Evolutionary conservation across 2,888 invertebrate genomes (phyloP), one percentile per base, ranked within the genome.

Genomic region (Drosophila vallismaia): DNA sequence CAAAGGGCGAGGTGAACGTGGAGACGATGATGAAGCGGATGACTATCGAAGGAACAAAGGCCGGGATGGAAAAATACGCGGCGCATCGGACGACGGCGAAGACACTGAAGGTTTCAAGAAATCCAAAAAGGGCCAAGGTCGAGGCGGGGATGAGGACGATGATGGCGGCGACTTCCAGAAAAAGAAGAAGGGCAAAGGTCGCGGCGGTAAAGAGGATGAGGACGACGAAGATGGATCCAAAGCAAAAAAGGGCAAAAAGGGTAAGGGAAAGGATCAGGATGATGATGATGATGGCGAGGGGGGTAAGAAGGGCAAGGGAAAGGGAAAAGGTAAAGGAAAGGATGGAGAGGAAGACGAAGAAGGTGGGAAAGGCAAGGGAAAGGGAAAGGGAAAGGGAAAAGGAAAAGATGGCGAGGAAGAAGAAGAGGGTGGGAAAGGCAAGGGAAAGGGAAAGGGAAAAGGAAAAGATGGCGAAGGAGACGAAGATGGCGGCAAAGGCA

Each of bases 1-100:
- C 28, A 44, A 58, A 42, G 42, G 50, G 53, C 38, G 40, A 48
- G 24, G 46, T 14, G 26, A 19, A 19, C 19, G 29, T 28, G 19
- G 46, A 42, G 33, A 45, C 28, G 50, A 42, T 8, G 44, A 33
- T 7, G 26, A 50, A 10, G 44, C 44, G 24, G 44, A 44, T 44
- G 44, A 9, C 10, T 44, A 24, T 4, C 24, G 44, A 24, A 24
- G 24, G 5, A 24, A 24, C 10, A 44, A 24, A 5, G 19, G 19
- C 5, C 44, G 44, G 0, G 24, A 44, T 3, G 19, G 19, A 19
- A 19, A 19, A 19, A 19, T 19, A 19, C 19, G 19, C 19, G 19
- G 19, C 19, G 19, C 19, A 1, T 19, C 19, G 19, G 10, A 40
- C 38, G 38, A 1, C 4, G 2, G 67, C 48, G 48, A n/a, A 0